Conservation (phyloP, 2,113 vertebrate species). For the Zosterops hypoxanthus region DNA sequence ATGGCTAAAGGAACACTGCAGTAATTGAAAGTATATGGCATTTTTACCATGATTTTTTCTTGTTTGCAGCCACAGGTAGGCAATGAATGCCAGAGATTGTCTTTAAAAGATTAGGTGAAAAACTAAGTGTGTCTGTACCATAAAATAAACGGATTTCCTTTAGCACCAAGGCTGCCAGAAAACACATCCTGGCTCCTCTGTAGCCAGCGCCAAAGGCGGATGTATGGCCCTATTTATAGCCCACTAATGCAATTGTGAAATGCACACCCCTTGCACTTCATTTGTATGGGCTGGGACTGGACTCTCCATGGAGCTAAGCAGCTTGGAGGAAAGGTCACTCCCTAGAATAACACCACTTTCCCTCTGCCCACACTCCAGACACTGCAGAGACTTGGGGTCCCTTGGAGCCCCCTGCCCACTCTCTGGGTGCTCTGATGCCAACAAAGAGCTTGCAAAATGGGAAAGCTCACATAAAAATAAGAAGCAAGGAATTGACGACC, state of each 20-base stretch:
- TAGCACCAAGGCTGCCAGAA: neutral
- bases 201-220: neutral
- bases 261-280: neutral
- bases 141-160: neutral
- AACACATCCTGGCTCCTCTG: neutral
- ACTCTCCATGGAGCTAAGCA: neutral
- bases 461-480: neutral
- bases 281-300: neutral
- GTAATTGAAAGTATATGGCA: neutral
- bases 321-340: neutral
- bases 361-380: neutral
- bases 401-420: neutral
- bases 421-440: accelerated
- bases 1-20: neutral
- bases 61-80: neutral
- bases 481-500: neutral
- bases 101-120: neutral
- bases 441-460: accelerated
- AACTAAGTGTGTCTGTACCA: neutral
- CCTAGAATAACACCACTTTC: neutral
- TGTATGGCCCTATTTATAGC: conserved; percentile 16
- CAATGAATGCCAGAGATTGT: neutral
- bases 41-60: neutral
- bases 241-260: neutral
- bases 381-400: neutral